Evolutionary conservation across 2,888 invertebrate genomes (phyloP).

Genomic region (Callinectes sapidus): DNA sequence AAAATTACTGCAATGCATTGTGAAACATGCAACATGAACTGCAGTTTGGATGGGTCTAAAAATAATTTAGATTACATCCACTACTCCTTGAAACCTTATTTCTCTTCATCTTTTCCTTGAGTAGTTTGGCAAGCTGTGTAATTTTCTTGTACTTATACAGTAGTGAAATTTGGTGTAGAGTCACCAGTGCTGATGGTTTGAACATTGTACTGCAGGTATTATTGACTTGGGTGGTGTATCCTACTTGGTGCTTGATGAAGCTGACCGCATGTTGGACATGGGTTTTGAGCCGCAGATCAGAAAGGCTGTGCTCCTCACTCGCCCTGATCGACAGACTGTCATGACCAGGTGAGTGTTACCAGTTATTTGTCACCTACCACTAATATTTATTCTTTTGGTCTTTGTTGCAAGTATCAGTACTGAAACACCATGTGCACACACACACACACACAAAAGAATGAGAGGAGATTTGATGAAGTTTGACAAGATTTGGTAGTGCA

Average conservation of each 20-base stretch:
- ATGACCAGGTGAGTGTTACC: constrained; percentile 85
- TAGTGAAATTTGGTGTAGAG: no score
- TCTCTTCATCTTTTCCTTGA: no score
- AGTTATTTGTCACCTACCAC: background rate
- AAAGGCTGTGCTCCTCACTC: constrained; percentile 85
- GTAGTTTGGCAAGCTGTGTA: no score
- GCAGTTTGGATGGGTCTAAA: no score
- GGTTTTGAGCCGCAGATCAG: constrained; percentile 82
- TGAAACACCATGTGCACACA: background rate
- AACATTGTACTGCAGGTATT: constrained; percentile 51
- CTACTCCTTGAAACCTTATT: no score
- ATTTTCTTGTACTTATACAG: no score
- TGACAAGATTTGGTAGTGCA: no score
- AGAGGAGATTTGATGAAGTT: no score
- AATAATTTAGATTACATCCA: background rate
- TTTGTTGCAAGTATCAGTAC: background rate
- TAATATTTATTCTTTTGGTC: background rate
- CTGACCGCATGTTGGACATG: constrained; percentile 83
- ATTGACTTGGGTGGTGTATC: constrained; percentile 88
- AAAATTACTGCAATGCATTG: no score
- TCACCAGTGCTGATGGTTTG: background rate
- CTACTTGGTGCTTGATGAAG: constrained; percentile 93
- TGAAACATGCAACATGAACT: no score
- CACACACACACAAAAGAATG: background rate
- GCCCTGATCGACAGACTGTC: constrained; percentile 94